These are phyloP conservation scores for Stichodactyla mertensii DNA, from an alignment of 64 coral and sea anemone genomes.

Conservation along the genomic window DNA sequence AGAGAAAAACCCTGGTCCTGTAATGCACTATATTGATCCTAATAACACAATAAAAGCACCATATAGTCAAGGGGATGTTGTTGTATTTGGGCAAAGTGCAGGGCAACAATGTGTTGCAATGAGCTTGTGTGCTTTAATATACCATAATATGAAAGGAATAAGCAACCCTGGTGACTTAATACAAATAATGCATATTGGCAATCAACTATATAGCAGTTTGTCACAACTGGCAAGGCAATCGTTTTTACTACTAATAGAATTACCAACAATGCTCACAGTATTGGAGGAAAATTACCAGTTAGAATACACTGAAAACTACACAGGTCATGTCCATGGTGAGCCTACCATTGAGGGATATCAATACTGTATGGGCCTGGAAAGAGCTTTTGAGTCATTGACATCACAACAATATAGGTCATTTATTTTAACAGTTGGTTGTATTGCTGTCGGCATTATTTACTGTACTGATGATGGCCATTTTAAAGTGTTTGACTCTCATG, in stretches of 20 bases:
- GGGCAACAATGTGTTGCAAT: too few species aligned
- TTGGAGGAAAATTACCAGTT: constrained; percentile 1
- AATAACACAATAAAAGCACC: neutral
- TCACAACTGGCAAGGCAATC: constrained; percentile 31
- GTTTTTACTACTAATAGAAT: neutral
- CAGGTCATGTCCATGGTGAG: constrained; percentile 26
- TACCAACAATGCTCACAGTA: constrained; percentile 26
- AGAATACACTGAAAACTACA: constrained; percentile 34
- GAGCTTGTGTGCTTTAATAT: neutral
- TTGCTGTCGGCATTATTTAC: constrained; percentile 33
- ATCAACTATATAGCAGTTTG: constrained; percentile 44
- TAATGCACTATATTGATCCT: too few species aligned
- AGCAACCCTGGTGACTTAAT: constrained; percentile 5
- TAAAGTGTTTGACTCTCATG: too few species aligned
- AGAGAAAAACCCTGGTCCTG: too few species aligned
- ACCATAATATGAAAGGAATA: constrained; percentile 30
- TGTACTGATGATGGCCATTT: constrained; percentile 24
- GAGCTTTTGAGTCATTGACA: constrained; percentile 8
- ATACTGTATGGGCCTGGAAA: constrained; percentile 18
- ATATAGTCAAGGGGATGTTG: too few species aligned
- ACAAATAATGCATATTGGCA: constrained; percentile 62
- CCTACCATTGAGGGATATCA: constrained; percentile 23
- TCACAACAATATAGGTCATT: constrained; percentile 30
- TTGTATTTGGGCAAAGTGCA: constrained; percentile 37
- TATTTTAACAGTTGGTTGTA: constrained; percentile 36